Evolutionary conservation across 2,888 invertebrate species (phyloP), one percentile per base, ranked within the genome.

Genomic region (Drosophila mettleri): DNA sequence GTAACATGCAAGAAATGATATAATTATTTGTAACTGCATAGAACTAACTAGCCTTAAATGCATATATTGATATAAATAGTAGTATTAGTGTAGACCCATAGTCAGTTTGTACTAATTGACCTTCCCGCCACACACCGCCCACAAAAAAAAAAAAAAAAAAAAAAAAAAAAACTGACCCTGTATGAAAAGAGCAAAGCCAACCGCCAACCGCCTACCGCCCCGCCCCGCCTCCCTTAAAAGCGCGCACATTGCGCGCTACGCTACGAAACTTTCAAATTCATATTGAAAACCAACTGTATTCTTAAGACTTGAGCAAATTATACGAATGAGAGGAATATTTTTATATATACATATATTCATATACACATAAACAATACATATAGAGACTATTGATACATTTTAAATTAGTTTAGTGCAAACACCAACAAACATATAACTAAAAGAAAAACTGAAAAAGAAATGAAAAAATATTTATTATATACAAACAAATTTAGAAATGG

Each of bases 211-310:
- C n/a, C n/a, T n/a, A n/a, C n/a, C 66, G 20, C 51, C 22, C 43
- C 41, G 33, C 43, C 49, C 38, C 45, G 38, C 27, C 53, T 22
- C 54, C 29, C 7, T 12, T 34, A 16, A 31, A 73, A 86, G 71
- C 82, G 83, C 71, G 81, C 83, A 83, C 83, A 83, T 83, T 83
- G 83, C 75, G 87, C 69, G 88, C 80, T 86, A 74, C 69, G 88
- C 80, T 86, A 74, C 24, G 41, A 68, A 65, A 80, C 75, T 85
- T 69, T 80, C 64, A 80, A 83, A 83, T 88, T 88, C 82, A 86
- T 86, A 86, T 86, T 86, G 88, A 86, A 88, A 86, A 83, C 78
- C 87, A 86, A 87, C 80, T 90, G 80, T 90, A 90, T 78, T 78
- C 61, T 72, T 90, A 90, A 89, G 88, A 90, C 90, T 90, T 89